These are phyloP conservation scores for Macaria liturata DNA, from an alignment of 2,888 invertebrate genomes.

Conservation along the genomic window DNA sequence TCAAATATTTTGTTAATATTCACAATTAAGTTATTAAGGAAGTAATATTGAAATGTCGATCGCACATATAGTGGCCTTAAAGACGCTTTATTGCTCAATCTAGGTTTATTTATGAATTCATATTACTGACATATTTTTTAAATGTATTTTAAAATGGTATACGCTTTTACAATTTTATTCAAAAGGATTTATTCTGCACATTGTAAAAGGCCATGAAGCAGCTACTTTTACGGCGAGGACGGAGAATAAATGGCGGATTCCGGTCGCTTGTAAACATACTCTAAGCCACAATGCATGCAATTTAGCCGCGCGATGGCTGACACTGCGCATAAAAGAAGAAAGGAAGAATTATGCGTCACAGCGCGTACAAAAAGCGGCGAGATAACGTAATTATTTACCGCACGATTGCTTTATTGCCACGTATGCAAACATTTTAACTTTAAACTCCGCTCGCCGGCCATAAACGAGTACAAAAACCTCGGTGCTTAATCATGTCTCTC, in stretches of 20 bases:
- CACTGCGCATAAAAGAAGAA: slow-evolving; percentile 42
- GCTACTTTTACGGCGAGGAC: slow-evolving; percentile 1
- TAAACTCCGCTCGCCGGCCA: slow-evolving; percentile 46
- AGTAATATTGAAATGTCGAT: slow-evolving; percentile 24
- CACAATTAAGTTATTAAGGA: slow-evolving; percentile 57
- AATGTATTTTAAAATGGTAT: no score
- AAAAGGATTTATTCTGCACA: no score
- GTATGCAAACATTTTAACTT: slow-evolving; percentile 72
- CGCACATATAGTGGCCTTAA: neutral
- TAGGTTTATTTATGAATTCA: no score
- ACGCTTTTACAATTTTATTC: no score
- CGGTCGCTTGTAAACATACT: slow-evolving; percentile 25
- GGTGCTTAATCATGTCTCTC: slow-evolving; percentile 72
- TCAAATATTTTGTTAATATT: slow-evolving; percentile 56
- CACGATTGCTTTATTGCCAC: slow-evolving; percentile 66
- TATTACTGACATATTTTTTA: no score
- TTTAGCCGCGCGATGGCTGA: slow-evolving; percentile 23
- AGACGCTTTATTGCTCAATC: no score
- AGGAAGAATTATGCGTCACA: slow-evolving; percentile 45
- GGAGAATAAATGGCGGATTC: slow-evolving; percentile 12
- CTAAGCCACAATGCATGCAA: slow-evolving; percentile 28
- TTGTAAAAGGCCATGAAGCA: neutral
- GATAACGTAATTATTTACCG: slow-evolving; percentile 72
- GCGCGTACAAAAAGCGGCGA: slow-evolving; percentile 59
- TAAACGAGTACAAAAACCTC: slow-evolving; percentile 54